Base-by-base conservation (phyloP, 37 sponge, comb jelly and placozoan genomes). In the Haliclona indistincta region DNA sequence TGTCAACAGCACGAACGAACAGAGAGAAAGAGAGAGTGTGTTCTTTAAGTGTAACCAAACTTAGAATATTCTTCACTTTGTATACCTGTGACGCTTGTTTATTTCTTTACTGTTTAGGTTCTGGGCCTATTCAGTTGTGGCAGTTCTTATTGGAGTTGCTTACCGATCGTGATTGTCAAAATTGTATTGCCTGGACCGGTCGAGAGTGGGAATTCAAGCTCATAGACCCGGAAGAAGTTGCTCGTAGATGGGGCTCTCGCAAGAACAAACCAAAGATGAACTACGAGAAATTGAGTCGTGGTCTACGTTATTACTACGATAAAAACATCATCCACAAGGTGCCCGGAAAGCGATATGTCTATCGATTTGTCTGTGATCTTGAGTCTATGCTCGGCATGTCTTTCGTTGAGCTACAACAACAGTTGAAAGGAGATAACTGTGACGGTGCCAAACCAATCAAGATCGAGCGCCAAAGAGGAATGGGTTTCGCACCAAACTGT, bases 241-340 rank as follows among this genome's bases (percentile, higher is more conserved):
- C 99, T 4, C 74, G 88, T 22, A 52, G 85, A 41, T 98, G 99
- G 99, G 99, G 99, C n/a, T 37, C 86, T 0, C 63, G 99, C 43
- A 98, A 98, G 76, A 98, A 98, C 92, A 98, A 98, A 38, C 91
- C 99, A 37, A 95, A 87, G 78, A 87, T 82, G 83, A 87, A 87
- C 38, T 87, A 87, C 56, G 88, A 82, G 71, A 87, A 87, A 66
- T 74, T 98, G 65, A 90, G 91, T 36, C 88, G 99, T 1, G 99
- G 95, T 20, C 81, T 98, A 41, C 86, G 99, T 1, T 98, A 98
- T 74, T 98, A 98, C 79, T 98, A 98, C 64, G 96, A 98, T 54
- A 95, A 95, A 84, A 93, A 90, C 80, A 98, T 98, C 77, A 98
- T 98, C 79, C 91, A 93, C 70, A 95, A 98, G 64, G 97, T 98